Evolutionary conservation across 2,888 invertebrate species (phyloP).

Genomic region (Vesta saturnalis): DNA sequence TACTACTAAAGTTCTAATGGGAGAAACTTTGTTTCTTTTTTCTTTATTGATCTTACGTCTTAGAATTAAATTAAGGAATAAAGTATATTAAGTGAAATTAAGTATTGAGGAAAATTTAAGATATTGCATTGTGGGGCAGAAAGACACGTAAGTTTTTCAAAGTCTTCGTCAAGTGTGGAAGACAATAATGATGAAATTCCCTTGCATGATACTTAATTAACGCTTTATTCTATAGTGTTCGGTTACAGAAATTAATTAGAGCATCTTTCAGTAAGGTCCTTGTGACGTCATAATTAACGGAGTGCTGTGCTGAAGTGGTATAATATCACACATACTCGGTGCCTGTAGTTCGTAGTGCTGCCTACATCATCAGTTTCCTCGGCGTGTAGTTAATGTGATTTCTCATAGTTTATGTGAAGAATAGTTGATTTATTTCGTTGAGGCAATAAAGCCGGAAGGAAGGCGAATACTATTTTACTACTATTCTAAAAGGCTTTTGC

Average conservation of each 20-base stretch:
- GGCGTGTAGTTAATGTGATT: conserved; percentile 35
- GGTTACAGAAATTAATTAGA: conserved; percentile 42
- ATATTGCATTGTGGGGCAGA: neutral
- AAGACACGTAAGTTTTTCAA: neutral
- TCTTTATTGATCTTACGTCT: neutral
- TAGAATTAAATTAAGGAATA: neutral
- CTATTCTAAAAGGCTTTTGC: conserved; percentile 12
- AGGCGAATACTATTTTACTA: conserved; percentile 20
- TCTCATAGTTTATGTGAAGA: conserved; percentile 27
- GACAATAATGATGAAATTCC: conserved; percentile 31
- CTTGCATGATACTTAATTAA: conserved; percentile 36
- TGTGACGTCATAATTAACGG: conserved; percentile 41
- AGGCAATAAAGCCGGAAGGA: conserved; percentile 23
- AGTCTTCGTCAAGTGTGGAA: neutral
- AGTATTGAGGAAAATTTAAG: neutral
- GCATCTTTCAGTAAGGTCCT: conserved; percentile 39
- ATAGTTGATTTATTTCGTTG: conserved; percentile 32
- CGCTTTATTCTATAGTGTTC: conserved; percentile 42
- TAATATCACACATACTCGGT: conserved; percentile 35
- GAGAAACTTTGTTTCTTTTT: neutral
- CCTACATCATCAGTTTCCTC: conserved; percentile 32
- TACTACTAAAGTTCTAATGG: neutral
- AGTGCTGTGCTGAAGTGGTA: conserved; percentile 38
- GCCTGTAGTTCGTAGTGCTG: conserved; percentile 24
- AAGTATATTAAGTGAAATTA: conserved; percentile 1